A percentile compares a stretch with the other conserved stretches of the same genome.
Evolutionary conservation across 1,140 invertebrate species (phyloP).

Genomic region (Zaprionus davidi): DNA sequence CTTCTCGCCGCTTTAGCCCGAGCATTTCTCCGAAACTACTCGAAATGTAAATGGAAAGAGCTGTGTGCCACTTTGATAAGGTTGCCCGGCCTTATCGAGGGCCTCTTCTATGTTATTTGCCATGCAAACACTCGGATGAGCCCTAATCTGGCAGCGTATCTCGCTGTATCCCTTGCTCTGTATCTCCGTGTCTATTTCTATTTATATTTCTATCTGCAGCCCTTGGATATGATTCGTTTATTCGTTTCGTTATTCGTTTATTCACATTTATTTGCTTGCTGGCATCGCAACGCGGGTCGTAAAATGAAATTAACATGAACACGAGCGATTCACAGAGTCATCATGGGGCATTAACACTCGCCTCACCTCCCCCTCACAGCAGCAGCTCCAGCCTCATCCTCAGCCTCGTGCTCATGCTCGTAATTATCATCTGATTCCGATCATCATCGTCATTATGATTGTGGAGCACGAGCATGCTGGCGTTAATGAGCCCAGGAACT

Average conservation of each 20-base stretch:
- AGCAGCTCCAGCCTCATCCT: background rate
- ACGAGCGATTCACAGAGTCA: constrained; percentile 9
- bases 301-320: constrained; percentile 34
- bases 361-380: background rate
- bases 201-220: background rate
- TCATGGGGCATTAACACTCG: constrained; percentile 23
- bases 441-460: constrained; percentile 17
- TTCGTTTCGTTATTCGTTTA: constrained; percentile 33
- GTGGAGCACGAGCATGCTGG: constrained; percentile 20
- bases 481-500: constrained; percentile 24
- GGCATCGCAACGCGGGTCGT: constrained; percentile 2
- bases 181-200: too few relatives aligned
- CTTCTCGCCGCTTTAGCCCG: background rate
- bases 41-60: background rate
- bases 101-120: constrained; percentile 6
- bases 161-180: too few relatives aligned
- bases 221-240: constrained; percentile 12
- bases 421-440: constrained; percentile 30
- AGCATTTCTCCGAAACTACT: background rate
- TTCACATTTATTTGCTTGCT: constrained; percentile 23
- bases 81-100: constrained; percentile 15
- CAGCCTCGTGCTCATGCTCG: background rate
- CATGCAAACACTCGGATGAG: constrained; percentile 3
- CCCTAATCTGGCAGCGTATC: constrained; percentile 7
- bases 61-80: constrained; percentile 46